Evolutionary conservation across 2,888 invertebrate species (phyloP).

Genomic region (Gortyna flavago): DNA sequence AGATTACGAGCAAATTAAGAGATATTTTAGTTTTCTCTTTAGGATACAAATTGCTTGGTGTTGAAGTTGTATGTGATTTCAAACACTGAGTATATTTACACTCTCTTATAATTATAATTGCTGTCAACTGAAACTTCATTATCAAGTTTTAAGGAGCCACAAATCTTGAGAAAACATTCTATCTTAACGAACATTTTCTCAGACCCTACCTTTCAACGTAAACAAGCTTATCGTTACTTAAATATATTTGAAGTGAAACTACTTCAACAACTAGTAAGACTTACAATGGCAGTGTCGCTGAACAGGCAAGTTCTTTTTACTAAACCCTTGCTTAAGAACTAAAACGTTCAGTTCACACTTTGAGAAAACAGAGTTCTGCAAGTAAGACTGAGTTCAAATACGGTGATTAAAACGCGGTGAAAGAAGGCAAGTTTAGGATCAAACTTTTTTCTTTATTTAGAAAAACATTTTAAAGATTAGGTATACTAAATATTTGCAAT

Average conservation of each 20-base stretch:
- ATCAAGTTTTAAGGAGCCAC: constrained; percentile 11
- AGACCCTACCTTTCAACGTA: constrained; percentile 7
- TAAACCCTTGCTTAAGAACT: constrained; percentile 24
- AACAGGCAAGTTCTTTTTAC: constrained; percentile 24
- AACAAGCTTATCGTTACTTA: constrained; percentile 43
- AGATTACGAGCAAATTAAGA: background rate
- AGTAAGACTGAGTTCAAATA: background rate
- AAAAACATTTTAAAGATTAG: background rate
- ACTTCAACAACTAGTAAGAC: constrained; percentile 25
- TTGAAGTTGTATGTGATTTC: background rate
- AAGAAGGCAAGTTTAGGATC: background rate
- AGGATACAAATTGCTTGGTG: background rate
- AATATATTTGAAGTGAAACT: constrained; percentile 39
- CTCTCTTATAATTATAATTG: background rate
- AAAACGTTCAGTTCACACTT: constrained; percentile 37
- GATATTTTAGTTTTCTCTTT: background rate
- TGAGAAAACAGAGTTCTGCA: constrained; percentile 1
- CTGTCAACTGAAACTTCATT: constrained; percentile 3
- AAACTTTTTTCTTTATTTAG: background rate
- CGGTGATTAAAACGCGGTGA: background rate
- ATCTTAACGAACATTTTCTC: background rate
- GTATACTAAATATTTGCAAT: background rate
- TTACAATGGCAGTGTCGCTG: constrained; percentile 27
- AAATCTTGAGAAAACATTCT: background rate
- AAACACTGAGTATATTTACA: background rate